Evolutionary conservation across 1,140 invertebrate genomes (phyloP).

Genomic region (Drosophila littoralis): DNA sequence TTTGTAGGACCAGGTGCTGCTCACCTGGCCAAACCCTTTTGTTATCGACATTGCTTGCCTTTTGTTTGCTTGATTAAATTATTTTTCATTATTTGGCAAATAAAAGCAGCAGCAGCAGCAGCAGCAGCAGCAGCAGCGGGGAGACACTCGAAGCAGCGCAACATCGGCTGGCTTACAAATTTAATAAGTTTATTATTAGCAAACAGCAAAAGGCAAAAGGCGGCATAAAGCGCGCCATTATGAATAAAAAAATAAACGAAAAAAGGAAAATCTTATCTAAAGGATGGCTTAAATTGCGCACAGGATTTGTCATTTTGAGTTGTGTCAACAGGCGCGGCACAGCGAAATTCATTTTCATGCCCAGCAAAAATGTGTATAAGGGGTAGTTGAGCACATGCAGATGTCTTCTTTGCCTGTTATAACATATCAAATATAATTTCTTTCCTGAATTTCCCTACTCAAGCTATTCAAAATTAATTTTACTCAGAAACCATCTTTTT

Average conservation of each 20-base stretch:
- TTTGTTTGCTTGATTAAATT: constrained; percentile 83
- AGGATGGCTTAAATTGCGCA: constrained; percentile 21
- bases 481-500: no score
- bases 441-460: no score
- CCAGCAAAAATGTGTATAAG: background rate
- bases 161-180: constrained; percentile 73
- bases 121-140: constrained; percentile 28
- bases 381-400: background rate
- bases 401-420: no score
- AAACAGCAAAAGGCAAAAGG: constrained; percentile 48
- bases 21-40: constrained; percentile 29
- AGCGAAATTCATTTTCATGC: constrained; percentile 19
- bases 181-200: constrained; percentile 83
- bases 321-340: constrained; percentile 32
- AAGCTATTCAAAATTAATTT: no score
- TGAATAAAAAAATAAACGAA: constrained; percentile 12
- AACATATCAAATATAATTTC: no score
- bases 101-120: constrained; percentile 47
- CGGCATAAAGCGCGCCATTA: background rate
- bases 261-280: constrained; percentile 27
- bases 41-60: constrained; percentile 34
- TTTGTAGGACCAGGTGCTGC: background rate
- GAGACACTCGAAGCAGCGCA: constrained; percentile 27
- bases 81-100: constrained; percentile 82
- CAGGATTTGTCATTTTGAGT: constrained; percentile 41